Evolutionary conservation across 2,888 invertebrate genomes (phyloP), one percentile per base, ranked within the genome.

Genomic region (Mycogona germanica): DNA sequence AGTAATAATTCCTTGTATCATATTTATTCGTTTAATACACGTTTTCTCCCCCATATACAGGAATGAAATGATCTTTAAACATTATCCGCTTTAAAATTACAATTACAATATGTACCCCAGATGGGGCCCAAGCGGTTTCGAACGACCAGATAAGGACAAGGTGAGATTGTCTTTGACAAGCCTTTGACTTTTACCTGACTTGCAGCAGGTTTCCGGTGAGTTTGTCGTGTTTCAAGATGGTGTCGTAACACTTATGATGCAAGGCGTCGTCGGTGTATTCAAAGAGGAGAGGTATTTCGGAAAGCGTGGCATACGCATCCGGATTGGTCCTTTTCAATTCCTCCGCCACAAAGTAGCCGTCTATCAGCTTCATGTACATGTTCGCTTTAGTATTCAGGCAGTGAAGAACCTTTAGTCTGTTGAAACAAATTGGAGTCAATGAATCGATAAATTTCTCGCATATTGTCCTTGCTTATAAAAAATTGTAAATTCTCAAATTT

Each of bases 141-240:
- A n/a, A n/a, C n/a, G n/a, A n/a, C n/a, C n/a, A n/a, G n/a, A n/a
- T n/a, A n/a, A n/a, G n/a, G n/a, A n/a, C n/a, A n/a, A n/a, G n/a
- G n/a, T n/a, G n/a, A n/a, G n/a, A n/a, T n/a, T n/a, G n/a, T n/a
- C n/a, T n/a, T n/a, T n/a, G n/a, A n/a, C n/a, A n/a, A n/a, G n/a
- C n/a, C n/a, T n/a, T n/a, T n/a, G n/a, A 47, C 29, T n/a, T 25
- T 32, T 52, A 52, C 52, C 37, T 44, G 35, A 52, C 29, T 23
- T 41, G 44, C n/a, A 52, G 35, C 29, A 52, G 29, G 1, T 44
- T 29, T 32, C 30, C 42, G 9, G 45, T 52, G 7, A 52, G 40
- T 21, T 14, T 5, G 23, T 52, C 52, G 30, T 52, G 52, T n/a
- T 52, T 41, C 7, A 52, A 23, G 6, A 25, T 19, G 17, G 37